Evolutionary conservation across 2,113 vertebrate species (phyloP).

Genomic region (Corythornis madagascariensis): DNA sequence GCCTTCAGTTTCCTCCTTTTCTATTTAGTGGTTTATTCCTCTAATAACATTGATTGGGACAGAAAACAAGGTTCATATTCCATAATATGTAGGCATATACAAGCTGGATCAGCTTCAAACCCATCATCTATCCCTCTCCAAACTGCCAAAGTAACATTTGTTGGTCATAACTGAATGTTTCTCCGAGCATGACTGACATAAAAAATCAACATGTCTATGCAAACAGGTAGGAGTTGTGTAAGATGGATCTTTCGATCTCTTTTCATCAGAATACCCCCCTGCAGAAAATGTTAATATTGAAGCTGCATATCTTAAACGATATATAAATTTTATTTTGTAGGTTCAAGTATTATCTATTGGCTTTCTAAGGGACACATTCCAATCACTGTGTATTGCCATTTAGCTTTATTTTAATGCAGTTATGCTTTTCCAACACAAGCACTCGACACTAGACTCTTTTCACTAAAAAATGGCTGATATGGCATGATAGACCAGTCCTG

Average conservation of each 20-base stretch:
- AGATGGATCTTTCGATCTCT: background rate
- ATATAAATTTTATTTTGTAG: background rate
- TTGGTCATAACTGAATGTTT: background rate
- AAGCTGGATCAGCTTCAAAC: background rate
- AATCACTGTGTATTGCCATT: background rate
- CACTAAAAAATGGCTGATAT: background rate
- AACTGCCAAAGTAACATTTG: background rate
- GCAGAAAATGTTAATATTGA: background rate
- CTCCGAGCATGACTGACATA: background rate
- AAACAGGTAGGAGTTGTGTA: background rate
- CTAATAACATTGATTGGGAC: background rate
- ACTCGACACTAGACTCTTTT: background rate
- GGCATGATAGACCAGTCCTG: background rate
- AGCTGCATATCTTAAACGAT: background rate
- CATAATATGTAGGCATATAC: background rate
- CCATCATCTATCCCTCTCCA: background rate
- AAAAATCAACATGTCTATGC: background rate
- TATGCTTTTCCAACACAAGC: constrained; percentile 3
- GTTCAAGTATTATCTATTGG: background rate
- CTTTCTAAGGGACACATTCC: constrained; percentile 1
- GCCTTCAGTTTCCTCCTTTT: background rate
- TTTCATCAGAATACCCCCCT: background rate
- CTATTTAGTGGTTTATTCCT: background rate
- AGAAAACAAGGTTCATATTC: background rate
- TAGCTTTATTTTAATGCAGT: background rate